Evolutionary conservation across 2,888 invertebrate genomes (phyloP), one percentile per base, ranked within the genome.

Genomic region (Lymantria monacha): DNA sequence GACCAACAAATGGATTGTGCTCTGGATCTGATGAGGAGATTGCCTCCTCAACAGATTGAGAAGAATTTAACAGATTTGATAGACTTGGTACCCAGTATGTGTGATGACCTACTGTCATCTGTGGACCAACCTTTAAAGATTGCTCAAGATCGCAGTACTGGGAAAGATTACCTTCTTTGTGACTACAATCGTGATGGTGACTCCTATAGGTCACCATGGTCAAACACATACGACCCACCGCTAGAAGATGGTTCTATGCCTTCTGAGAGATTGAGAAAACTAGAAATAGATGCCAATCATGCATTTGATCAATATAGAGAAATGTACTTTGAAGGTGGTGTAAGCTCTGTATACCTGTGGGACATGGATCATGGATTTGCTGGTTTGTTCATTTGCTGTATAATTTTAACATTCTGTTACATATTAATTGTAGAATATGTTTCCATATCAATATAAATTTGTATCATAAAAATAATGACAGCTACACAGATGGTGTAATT

Each of bases 101-200:
- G 98, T 85, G 99, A 99, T 89, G 99, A 99, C 88, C 92, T 99
- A 55, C 92, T 99, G 43, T 98, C 98, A 9, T 98, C 98, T 0
- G 98, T 99, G 12, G 99, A 99, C 88, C 99, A 99, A 87, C 99
- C 99, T 1, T 91, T 99, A 59, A 99, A 99, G 93, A 97, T 99
- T 72, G 98, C 98, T 55, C 95, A 96, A 84, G 99, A 99, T 85
- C 97, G 97, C 78, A 96, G 95, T 76, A 96, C 96, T 63, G 99
- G 99, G 44, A 98, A 98, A 85, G 99, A 99, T 85, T 99, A 99
- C 86, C 93, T 99, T 54, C 91, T 99, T 15, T 99, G 99, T 85
- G 99, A 99, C 91, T 99, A 99, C 82, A 99, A 99, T 87, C 94
- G 99, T 67, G 99, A 99, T 86, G 99, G 99, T 15, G 99, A 99